phyloP scores from a whole-genome alignment of 2,888 invertebrate species.

The Quadroppia sp. region DNA sequence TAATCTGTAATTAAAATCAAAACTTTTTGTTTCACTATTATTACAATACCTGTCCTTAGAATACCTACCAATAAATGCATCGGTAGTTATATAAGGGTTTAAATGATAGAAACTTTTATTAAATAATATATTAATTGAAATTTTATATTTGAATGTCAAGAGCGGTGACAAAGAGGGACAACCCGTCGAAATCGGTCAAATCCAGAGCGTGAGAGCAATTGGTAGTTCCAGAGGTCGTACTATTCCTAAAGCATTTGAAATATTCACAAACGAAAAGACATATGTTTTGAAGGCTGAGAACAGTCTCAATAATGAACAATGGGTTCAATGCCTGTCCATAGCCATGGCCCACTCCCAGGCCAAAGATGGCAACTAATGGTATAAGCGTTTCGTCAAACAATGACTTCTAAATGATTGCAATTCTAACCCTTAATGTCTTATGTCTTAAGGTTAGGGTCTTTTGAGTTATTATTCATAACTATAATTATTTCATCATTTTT shows the following conservation, averaged over 20 bases:
- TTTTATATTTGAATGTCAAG: slow-evolving; percentile 57
- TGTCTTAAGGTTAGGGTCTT: slow-evolving; percentile 21
- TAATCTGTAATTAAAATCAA: too few relatives aligned
- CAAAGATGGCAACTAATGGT: slow-evolving; percentile 43
- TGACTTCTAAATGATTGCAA: neutral
- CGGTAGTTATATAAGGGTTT: too few relatives aligned
- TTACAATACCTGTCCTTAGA: too few relatives aligned
- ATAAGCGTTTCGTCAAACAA: neutral
- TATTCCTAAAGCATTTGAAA: slow-evolving; percentile 93
- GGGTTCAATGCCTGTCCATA: slow-evolving; percentile 90
- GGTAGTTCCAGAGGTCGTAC: slow-evolving; percentile 71
- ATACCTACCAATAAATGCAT: too few relatives aligned
- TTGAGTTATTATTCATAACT: too few relatives aligned
- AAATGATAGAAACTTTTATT: neutral
- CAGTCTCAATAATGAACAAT: slow-evolving; percentile 89
- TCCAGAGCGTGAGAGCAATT: slow-evolving; percentile 88
- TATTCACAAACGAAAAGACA: slow-evolving; percentile 83
- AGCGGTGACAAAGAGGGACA: slow-evolving; percentile 63
- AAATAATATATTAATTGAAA: neutral
- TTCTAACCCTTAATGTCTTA: neutral
- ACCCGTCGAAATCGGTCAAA: slow-evolving; percentile 81
- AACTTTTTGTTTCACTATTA: too few relatives aligned
- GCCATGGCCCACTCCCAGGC: slow-evolving; percentile 83
- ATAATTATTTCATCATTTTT: too few relatives aligned
- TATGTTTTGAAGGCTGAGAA: slow-evolving; percentile 90